A percentile compares a stretch with the other conserved stretches of the same genome.
phyloP scores from a whole-genome alignment of 35 echinoderm and acorn worm genomes.

The Eucidaris tribuloides region DNA sequence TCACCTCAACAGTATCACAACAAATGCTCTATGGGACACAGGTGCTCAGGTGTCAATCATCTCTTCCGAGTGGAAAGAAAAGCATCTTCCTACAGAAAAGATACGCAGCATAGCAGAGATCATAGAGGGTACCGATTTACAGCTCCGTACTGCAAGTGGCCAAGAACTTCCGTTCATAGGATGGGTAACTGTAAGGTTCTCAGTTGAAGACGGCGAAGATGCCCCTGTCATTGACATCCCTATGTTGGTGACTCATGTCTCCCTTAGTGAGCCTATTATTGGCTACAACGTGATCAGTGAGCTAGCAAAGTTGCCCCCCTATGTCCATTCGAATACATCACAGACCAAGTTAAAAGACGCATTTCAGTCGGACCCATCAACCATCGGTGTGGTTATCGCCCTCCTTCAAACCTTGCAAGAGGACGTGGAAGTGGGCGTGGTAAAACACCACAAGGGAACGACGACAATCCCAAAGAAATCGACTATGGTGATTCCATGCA shows the following conservation, averaged over 20 bases:
- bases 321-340: neutral
- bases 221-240: neutral
- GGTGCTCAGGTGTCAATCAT: conserved; percentile 49
- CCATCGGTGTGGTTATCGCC: neutral
- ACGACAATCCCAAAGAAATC: neutral
- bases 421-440: neutral
- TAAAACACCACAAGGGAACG: neutral
- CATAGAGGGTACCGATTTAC: neutral
- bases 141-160: conserved; percentile 38
- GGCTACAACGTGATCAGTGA: neutral
- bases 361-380: neutral
- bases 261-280: neutral
- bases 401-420: neutral
- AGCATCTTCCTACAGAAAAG: neutral
- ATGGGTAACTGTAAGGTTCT: conserved; percentile 13
- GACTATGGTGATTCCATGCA: neutral
- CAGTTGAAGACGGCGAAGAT: neutral
- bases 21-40: conserved; percentile 49
- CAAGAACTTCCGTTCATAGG: conserved; percentile 31
- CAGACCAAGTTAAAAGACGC: neutral
- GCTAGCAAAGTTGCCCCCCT: neutral
- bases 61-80: neutral
- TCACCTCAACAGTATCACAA: neutral
- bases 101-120: neutral
- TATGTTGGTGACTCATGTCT: conserved; percentile 7